Conservation (phyloP, 30 jellyfish, hydroid and myxozoan genomes). For the Aurelia coerulea region DNA sequence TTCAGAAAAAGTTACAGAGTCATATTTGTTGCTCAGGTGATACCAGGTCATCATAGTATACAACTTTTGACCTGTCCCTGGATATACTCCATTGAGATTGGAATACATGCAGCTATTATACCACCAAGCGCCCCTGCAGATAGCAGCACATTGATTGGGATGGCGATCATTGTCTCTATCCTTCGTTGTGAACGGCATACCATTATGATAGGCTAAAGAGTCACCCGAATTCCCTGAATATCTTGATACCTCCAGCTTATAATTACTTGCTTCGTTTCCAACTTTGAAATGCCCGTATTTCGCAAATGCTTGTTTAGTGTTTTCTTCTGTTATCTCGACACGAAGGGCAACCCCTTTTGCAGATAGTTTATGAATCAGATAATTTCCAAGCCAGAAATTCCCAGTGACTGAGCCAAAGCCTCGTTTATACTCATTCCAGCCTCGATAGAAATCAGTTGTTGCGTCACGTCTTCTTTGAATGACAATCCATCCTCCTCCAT, state of each 20-base stretch:
- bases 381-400: conserved; percentile 57
- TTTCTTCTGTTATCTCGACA: conserved; percentile 18
- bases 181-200: conserved; percentile 54
- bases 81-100: conserved; percentile 52
- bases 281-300: conserved; percentile 27
- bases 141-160: conserved; percentile 37
- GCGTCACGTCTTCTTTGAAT: conserved; percentile 50
- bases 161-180: conserved; percentile 54
- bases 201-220: conserved; percentile 34
- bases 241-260: conserved; percentile 20
- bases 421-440: conserved; percentile 42
- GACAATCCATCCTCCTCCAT: conserved; percentile 70
- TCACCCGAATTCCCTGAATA: conserved; percentile 58
- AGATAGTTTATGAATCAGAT: conserved; percentile 34
- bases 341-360: conserved; percentile 23
- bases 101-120: conserved; percentile 45
- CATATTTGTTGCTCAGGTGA: conserved; percentile 11
- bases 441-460: conserved; percentile 23
- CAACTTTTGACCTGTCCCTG: conserved; percentile 20
- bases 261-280: conserved; percentile 15
- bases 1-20: conserved; percentile 20
- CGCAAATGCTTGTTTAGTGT: conserved; percentile 25
- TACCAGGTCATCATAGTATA: conserved; percentile 36
- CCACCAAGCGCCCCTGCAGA: conserved; percentile 67
- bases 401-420: conserved; percentile 60